Percentiles rank a stretch among this genome's conserved stretches.
Conservation (phyloP, 1,140 invertebrate genomes). For the Sipha flava region DNA sequence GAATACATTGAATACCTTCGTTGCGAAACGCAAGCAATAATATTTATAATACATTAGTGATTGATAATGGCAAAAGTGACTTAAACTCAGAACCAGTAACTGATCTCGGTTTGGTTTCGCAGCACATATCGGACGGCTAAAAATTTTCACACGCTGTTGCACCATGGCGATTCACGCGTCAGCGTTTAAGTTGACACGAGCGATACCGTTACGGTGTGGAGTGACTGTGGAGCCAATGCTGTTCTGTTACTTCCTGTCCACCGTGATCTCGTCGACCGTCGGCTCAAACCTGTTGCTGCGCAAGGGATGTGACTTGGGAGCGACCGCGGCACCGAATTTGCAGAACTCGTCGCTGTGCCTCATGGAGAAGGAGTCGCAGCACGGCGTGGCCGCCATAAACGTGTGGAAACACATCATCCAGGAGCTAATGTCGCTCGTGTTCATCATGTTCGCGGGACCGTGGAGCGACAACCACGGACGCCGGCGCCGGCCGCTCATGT, state of each 20-base stretch:
- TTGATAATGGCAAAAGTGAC: too few relatives aligned
- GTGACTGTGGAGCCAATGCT: conserved; percentile 16
- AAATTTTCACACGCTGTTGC: too few relatives aligned
- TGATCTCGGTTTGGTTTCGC: too few relatives aligned
- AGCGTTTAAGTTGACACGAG: neutral
- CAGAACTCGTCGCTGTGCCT: neutral
- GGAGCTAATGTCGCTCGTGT: neutral
- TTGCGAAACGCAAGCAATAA: too few relatives aligned
- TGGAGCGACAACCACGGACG: conserved; percentile 38
- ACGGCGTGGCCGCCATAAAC: conserved; percentile 5
- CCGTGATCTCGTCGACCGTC: neutral
- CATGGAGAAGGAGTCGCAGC: neutral
- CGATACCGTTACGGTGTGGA: neutral
- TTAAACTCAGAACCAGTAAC: too few relatives aligned
- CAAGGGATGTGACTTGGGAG: conserved; percentile 2
- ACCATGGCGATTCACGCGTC: neutral
- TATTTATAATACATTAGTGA: too few relatives aligned
- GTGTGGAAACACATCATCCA: neutral
- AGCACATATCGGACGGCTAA: too few relatives aligned
- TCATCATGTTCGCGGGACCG: conserved; percentile 38
- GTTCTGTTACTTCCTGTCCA: neutral
- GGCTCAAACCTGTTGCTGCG: neutral
- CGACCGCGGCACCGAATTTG: neutral
- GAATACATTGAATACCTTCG: too few relatives aligned
- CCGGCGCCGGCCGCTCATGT: conserved; percentile 45